Base-by-base conservation (phyloP, 2,888 invertebrate species). In the Spicauda simplicius region DNA sequence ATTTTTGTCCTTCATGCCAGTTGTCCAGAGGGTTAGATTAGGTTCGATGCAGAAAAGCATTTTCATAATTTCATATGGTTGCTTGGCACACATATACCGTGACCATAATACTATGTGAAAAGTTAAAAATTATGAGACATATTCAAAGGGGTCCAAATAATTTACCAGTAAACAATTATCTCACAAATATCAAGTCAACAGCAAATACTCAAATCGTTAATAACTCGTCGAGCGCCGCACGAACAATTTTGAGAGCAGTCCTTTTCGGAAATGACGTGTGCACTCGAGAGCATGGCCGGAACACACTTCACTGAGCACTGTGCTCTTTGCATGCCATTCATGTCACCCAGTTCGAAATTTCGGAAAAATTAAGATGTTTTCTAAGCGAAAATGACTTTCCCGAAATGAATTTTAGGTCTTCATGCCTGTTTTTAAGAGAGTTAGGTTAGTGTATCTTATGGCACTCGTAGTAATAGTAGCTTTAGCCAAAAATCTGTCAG, bases 261-360 rank as follows among this genome's bases (percentile, higher is more conserved):
- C 48, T 52, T 18, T n/a, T 48, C 18, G 50, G 50, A 37, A 64
- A 64, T 59, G 65, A 59, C 53, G 30, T 45, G 30, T 48, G 37
- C 59, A 25, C 60, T 50, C 50, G 33, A 30, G 64, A n/a, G 45
- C 48, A 33, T 45, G 58, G 25, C 53, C 52, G 33, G 12, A 64
- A 58, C 53, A 58, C 60, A 33, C 59, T 66, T 33, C n/a, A 48
- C 41, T 45, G 59, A 18, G 50, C 20, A 74, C 73, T 77, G 78
- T 77, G 80, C 82, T 82, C 77, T 73, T 67, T 69, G 52, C 60
- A 55, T 55, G 54, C 60, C 50, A 52, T 60, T 60, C 50, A 50
- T 20, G 37, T 37, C 37, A 0, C 18, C 33, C 62, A 4, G 54
- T 45, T 63, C 30, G 37, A 62, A 45, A 14, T 30, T 41, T 4